phyloP scores from a whole-genome alignment of 2,113 vertebrate species.

The Hippocampus comes region DNA sequence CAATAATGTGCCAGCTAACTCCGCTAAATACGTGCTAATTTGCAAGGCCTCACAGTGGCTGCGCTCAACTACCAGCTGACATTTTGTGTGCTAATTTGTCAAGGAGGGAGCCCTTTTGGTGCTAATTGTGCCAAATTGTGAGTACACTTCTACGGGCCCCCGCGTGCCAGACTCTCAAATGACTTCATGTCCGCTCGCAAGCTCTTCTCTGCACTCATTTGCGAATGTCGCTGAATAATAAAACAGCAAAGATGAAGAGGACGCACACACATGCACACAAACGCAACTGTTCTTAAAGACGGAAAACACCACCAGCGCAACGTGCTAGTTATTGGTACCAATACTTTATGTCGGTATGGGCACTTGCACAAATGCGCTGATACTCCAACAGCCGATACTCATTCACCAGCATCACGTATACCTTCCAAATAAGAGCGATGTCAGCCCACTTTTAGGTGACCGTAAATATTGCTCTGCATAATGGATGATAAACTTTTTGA shows the following conservation, averaged over 20 bases:
- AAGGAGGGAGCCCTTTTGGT: slow-evolving; percentile 63
- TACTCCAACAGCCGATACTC: not conserved
- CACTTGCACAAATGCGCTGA: not conserved
- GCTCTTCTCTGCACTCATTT: slow-evolving; percentile 49
- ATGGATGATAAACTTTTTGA: too few relatives aligned
- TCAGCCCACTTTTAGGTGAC: too few relatives aligned
- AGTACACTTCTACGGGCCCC: slow-evolving; percentile 60
- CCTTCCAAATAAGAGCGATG: too few relatives aligned
- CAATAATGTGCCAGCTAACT: slow-evolving; percentile 60
- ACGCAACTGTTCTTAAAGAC: not conserved
- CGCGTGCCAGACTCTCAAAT: slow-evolving; percentile 56
- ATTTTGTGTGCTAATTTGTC: slow-evolving; percentile 72
- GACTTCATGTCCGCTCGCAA: slow-evolving; percentile 46
- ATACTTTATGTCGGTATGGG: too few relatives aligned
- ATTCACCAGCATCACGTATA: too few relatives aligned
- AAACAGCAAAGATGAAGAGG: slow-evolving; percentile 40
- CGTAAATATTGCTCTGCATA: too few relatives aligned
- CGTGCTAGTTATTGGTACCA: too few relatives aligned
- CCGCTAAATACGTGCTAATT: slow-evolving; percentile 69
- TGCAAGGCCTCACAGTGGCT: slow-evolving; percentile 59
- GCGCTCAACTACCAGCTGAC: slow-evolving; percentile 67
- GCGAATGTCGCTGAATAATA: slow-evolving; percentile 43
- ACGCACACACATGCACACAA: not conserved
- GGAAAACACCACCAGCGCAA: not conserved
- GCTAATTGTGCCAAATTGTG: slow-evolving; percentile 71